A percentile compares a stretch with the other conserved stretches of the same genome.
phyloP scores from a whole-genome alignment of 1,140 invertebrate genomes.

The Ips nitidus region DNA sequence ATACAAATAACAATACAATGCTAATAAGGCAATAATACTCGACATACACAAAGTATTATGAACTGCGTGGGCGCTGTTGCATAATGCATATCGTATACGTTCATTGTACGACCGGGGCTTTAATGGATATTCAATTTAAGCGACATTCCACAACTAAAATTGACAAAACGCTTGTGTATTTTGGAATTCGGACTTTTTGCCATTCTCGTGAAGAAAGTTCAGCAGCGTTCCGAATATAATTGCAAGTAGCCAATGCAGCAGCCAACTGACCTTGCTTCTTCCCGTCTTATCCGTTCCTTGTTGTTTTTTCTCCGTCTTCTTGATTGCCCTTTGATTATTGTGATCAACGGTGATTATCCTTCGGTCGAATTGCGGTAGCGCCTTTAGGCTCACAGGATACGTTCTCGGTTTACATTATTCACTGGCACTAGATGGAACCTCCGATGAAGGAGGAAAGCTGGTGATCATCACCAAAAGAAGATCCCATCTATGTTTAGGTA shows the following conservation, averaged over 20 bases:
- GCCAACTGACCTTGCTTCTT: conserved; percentile 20
- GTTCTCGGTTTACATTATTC: neutral
- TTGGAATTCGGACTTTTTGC: too few relatives aligned
- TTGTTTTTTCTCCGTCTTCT: conserved; percentile 1
- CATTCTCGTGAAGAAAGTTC: neutral
- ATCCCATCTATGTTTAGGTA: neutral
- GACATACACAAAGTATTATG: neutral
- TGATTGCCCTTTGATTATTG: conserved; percentile 29
- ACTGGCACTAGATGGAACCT: neutral
- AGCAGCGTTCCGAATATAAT: neutral
- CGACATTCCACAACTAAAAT: too few relatives aligned
- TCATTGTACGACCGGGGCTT: too few relatives aligned
- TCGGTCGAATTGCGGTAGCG: conserved; percentile 19
- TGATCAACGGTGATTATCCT: conserved; percentile 28
- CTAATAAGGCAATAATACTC: neutral
- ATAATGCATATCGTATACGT: neutral
- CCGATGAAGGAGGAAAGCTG: neutral
- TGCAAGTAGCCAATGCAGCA: neutral
- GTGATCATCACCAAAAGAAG: neutral
- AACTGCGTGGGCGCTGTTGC: neutral
- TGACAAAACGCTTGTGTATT: too few relatives aligned
- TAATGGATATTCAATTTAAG: too few relatives aligned
- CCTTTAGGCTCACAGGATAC: conserved; percentile 9
- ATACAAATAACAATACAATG: conserved; percentile 1
- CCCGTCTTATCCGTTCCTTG: neutral